These are phyloP conservation scores for Scolopax bukidnonensis DNA, from an alignment of 2,797 vertebrate genomes.

Conservation along the genomic window DNA sequence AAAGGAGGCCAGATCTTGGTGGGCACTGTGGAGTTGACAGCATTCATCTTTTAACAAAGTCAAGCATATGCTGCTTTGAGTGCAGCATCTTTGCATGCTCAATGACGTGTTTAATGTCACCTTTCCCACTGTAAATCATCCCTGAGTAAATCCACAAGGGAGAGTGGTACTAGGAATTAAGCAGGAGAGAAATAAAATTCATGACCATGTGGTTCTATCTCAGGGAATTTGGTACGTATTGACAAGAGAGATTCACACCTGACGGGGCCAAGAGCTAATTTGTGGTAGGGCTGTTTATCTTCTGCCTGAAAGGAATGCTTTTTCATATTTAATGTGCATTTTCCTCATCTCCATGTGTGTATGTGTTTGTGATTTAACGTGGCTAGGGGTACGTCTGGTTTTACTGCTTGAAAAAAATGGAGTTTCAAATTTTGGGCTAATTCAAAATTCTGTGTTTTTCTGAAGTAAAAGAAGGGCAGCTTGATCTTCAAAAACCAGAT, in stretches of 20 bases:
- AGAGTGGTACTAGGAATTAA: constrained; percentile 73
- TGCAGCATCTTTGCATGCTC: constrained; percentile 78
- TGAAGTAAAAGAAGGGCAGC: constrained; percentile 1
- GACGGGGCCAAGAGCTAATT: constrained; percentile 72
- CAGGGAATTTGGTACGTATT: constrained; percentile 71
- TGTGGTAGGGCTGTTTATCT: constrained; percentile 69
- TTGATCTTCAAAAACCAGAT: constrained; percentile 61
- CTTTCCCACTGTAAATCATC: constrained; percentile 78
- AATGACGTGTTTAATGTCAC: constrained; percentile 80
- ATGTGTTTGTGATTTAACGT: constrained; percentile 40
- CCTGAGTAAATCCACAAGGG: constrained; percentile 74
- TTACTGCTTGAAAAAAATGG: constrained; percentile 7
- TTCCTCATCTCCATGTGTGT: constrained; percentile 47
- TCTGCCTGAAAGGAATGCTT: constrained; percentile 68
- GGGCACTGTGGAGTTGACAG: constrained; percentile 66
- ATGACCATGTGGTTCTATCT: constrained; percentile 75
- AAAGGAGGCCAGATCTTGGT: constrained; percentile 68
- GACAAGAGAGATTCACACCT: constrained; percentile 74
- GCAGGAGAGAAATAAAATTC: constrained; percentile 75
- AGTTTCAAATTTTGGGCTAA: constrained; percentile 41
- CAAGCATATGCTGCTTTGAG: constrained; percentile 77
- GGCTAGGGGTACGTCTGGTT: constrained; percentile 25
- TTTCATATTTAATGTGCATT: constrained; percentile 61
- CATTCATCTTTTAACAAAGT: constrained; percentile 77
- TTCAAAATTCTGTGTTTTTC: constrained; percentile 34